These are phyloP conservation scores for Zapus hudsonius DNA, from an alignment of 2,113 vertebrate genomes.

Conservation along the genomic window DNA sequence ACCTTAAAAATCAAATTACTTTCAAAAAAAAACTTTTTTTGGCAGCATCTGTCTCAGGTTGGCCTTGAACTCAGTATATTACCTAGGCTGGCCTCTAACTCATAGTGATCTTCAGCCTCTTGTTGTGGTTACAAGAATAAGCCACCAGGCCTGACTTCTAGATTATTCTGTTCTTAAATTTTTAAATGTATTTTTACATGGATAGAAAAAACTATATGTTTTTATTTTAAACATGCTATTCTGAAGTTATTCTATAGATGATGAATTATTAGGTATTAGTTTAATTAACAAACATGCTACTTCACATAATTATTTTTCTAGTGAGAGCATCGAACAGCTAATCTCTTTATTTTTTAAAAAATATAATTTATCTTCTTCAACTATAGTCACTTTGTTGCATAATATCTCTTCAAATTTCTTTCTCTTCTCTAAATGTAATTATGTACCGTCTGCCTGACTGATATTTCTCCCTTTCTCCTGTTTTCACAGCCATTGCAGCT, in stretches of 20 bases:
- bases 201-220: background rate
- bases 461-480: background rate
- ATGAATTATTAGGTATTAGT: no score
- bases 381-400: background rate
- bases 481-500: accelerated
- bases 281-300: background rate
- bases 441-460: background rate
- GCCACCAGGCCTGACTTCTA: background rate
- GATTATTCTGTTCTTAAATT: no score
- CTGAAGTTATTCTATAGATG: background rate
- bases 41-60: no score
- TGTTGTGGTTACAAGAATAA: background rate
- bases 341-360: background rate
- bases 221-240: background rate
- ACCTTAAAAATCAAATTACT: no score
- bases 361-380: background rate
- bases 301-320: background rate
- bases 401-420: background rate
- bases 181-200: background rate
- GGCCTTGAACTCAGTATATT: no score
- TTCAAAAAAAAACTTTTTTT: background rate
- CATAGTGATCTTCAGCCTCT: background rate
- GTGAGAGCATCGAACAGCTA: background rate
- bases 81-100: background rate
- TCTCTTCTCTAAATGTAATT: background rate